These are phyloP conservation scores for Trachythela sp. DNA, from an alignment of 64 coral and sea anemone genomes.

Conservation along the genomic window DNA sequence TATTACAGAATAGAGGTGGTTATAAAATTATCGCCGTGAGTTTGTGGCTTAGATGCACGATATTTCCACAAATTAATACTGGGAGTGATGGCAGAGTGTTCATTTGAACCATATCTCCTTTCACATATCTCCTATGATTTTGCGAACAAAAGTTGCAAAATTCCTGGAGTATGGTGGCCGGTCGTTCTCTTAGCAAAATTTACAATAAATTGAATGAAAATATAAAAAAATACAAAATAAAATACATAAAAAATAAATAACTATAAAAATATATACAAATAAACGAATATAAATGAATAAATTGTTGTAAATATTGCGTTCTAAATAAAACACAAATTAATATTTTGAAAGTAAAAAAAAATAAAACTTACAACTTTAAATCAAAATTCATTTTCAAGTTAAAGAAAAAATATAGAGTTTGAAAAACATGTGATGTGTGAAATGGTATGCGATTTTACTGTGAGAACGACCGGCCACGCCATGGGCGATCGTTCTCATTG, in stretches of 20 bases:
- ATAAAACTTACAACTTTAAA: not conserved
- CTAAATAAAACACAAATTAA: not conserved
- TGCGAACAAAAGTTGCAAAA: too few species aligned
- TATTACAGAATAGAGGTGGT: too few species aligned
- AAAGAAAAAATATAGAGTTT: not conserved
- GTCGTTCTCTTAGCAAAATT: not conserved
- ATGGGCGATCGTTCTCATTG: not conserved
- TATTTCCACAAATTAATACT: too few species aligned
- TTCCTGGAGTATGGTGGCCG: not conserved
- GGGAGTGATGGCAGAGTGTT: too few species aligned
- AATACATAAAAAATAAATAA: too few species aligned
- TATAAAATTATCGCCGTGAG: too few species aligned
- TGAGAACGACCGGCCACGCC: not conserved
- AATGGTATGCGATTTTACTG: not conserved
- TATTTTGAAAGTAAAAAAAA: not conserved
- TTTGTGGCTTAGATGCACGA: too few species aligned
- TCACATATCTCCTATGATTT: too few species aligned
- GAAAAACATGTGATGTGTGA: too few species aligned
- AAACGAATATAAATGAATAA: constrained; percentile 8
- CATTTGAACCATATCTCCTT: too few species aligned
- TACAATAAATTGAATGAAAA: not conserved
- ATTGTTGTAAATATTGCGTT: not conserved
- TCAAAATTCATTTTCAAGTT: not conserved
- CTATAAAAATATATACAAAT: not conserved
- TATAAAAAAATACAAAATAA: not conserved